phyloP scores from a whole-genome alignment of 2,113 vertebrate genomes.

The Erythrocercus mccallii region DNA sequence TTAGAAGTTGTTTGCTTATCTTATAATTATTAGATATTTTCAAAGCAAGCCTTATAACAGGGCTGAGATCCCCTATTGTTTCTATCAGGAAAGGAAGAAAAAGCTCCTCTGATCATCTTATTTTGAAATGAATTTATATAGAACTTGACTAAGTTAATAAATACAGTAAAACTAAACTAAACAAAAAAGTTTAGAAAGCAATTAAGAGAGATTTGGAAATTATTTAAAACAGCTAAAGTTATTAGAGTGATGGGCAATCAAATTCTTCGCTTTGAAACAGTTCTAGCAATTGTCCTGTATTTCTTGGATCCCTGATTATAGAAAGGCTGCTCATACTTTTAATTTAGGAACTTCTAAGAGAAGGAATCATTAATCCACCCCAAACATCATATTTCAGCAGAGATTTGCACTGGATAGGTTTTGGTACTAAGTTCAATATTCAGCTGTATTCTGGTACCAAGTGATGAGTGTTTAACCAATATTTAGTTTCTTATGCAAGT shows the following conservation, averaged over 20 bases:
- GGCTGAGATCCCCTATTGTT: not conserved
- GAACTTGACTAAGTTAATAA: not conserved
- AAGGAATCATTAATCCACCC: not conserved
- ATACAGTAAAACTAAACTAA: too few species aligned
- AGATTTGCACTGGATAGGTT: not conserved
- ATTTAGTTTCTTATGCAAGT: not conserved
- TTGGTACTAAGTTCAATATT: not conserved
- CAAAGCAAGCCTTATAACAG: not conserved
- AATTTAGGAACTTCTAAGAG: not conserved
- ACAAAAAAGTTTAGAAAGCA: not conserved
- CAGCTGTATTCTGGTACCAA: not conserved
- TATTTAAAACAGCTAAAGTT: not conserved
- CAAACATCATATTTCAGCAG: not conserved
- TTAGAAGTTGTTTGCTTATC: not conserved
- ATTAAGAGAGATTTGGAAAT: not conserved
- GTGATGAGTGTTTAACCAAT: not conserved
- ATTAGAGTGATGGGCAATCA: not conserved
- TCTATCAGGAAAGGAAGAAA: not conserved
- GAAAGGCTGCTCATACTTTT: not conserved
- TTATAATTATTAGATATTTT: conserved; percentile 20
- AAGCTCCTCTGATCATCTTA: not conserved
- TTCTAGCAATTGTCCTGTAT: not conserved
- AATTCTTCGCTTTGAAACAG: not conserved
- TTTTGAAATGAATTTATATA: not conserved
- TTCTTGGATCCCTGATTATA: not conserved